Evolutionary conservation across 2,113 vertebrate species (phyloP).

Genomic region (Tragelaphus scriptus): DNA sequence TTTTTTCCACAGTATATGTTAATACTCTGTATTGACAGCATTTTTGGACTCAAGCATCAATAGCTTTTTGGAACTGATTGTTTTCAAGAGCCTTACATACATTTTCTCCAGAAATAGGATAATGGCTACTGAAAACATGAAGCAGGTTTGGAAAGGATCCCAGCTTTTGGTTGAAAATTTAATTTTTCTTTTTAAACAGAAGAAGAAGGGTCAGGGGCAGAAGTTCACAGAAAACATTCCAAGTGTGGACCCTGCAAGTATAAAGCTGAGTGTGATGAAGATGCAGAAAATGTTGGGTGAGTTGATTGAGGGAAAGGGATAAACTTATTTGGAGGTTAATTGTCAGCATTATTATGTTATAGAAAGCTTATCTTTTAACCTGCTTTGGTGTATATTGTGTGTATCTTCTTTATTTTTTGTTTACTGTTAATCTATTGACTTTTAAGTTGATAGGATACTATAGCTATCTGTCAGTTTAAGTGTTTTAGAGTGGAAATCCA

Average conservation of each 20-base stretch:
- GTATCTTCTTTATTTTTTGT: not conserved
- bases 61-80: conserved; percentile 24
- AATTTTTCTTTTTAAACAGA: conserved; percentile 80
- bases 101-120: not conserved
- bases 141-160: conserved; percentile 45
- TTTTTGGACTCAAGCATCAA: not conserved
- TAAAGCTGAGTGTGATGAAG: conserved; percentile 95
- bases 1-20: not conserved
- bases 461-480: not conserved
- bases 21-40: not conserved
- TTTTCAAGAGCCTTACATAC: not conserved
- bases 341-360: not conserved
- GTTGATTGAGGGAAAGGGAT: conserved; percentile 46
- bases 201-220: conserved; percentile 91
- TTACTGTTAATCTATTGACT: not conserved
- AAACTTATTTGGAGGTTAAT: not conserved
- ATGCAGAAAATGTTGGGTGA: conserved; percentile 96
- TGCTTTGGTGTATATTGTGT: not conserved
- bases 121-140: conserved; percentile 35
- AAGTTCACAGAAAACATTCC: conserved; percentile 91
- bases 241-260: conserved; percentile 96
- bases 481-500: conserved; percentile 2
- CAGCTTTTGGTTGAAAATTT: conserved; percentile 50
- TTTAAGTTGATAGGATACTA: not conserved
- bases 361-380: not conserved